phyloP scores from a whole-genome alignment of 1,140 invertebrate genomes.

The Rhyzopertha dominica region DNA sequence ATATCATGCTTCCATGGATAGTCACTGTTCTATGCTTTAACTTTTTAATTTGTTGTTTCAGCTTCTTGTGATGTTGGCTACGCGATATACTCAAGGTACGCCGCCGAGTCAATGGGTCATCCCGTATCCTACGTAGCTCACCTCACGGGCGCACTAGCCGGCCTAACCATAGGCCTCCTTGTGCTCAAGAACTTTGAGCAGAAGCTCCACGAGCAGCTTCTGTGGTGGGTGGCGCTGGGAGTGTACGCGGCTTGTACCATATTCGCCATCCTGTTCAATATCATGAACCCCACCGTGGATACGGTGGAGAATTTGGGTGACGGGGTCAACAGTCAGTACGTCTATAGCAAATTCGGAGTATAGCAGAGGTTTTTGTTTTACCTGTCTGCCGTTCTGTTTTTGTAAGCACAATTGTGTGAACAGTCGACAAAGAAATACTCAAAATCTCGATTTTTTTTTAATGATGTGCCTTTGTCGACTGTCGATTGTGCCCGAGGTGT shows the following conservation, averaged over 20 bases:
- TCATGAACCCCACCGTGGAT: conserved; percentile 63
- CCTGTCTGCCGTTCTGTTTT: conserved; percentile 5
- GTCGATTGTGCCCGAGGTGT: neutral
- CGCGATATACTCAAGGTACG: conserved; percentile 89
- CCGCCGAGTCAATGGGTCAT: conserved; percentile 63
- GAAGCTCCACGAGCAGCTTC: conserved; percentile 85
- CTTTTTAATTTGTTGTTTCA: conserved; percentile 53
- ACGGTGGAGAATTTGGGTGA: conserved; percentile 40
- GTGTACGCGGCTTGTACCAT: conserved; percentile 88
- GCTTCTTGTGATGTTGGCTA: conserved; percentile 92
- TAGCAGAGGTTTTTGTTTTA: conserved; percentile 18
- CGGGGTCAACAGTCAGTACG: conserved; percentile 43
- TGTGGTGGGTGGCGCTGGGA: conserved; percentile 93
- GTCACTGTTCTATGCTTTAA: too few relatives aligned
- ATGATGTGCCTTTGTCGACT: neutral
- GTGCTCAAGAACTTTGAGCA: conserved; percentile 97
- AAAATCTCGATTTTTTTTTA: neutral
- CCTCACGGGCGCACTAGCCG: conserved; percentile 84
- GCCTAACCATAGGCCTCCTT: conserved; percentile 82
- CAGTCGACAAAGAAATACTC: neutral
- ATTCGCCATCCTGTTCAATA: conserved; percentile 89
- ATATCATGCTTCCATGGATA: too few relatives aligned
- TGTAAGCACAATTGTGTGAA: too few relatives aligned
- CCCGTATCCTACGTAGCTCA: conserved; percentile 93
- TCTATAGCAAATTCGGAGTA: conserved; percentile 43